Conservation (phyloP, 2,113 vertebrate species). For the Lucifuga dentata region DNA sequence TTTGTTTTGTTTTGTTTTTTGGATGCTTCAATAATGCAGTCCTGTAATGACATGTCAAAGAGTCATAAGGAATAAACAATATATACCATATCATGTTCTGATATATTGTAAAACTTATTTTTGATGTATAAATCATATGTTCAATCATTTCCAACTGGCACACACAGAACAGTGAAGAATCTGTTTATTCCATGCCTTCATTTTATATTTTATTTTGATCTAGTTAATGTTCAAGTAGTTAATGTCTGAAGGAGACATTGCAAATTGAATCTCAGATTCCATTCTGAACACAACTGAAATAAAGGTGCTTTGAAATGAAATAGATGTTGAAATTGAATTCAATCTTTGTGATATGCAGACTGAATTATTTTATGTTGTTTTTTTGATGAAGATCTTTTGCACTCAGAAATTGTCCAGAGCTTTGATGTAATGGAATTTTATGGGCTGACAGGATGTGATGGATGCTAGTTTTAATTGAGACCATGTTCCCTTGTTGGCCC, state of each 20-base stretch:
- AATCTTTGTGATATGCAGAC: conserved; percentile 23
- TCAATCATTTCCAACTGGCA: not conserved
- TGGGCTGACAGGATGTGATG: conserved; percentile 28
- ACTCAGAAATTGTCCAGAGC: conserved; percentile 17
- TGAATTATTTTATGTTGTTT: conserved; percentile 30
- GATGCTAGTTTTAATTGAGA: conserved; percentile 38
- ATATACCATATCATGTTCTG: too few species aligned
- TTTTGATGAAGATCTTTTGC: conserved; percentile 24
- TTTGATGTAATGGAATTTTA: conserved; percentile 35
- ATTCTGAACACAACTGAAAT: not conserved
- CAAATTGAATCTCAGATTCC: not conserved
- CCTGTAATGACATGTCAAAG: too few species aligned
- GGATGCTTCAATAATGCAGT: too few species aligned
- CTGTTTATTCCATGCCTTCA: too few species aligned
- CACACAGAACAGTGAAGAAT: not conserved
- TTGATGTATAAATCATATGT: too few species aligned
- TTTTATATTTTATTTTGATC: not conserved
- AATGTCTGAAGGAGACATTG: not conserved
- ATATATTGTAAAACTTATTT: too few species aligned
- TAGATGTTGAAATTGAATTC: conserved; percentile 8
- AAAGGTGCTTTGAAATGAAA: not conserved
- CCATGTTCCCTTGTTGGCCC: conserved; percentile 14
- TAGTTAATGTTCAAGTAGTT: not conserved
- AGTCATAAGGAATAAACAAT: too few species aligned
- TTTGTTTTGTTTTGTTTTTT: too few species aligned